These are phyloP conservation scores for Chironomus tentans DNA, from an alignment of 2,888 invertebrate genomes.

Conservation along the genomic window DNA sequence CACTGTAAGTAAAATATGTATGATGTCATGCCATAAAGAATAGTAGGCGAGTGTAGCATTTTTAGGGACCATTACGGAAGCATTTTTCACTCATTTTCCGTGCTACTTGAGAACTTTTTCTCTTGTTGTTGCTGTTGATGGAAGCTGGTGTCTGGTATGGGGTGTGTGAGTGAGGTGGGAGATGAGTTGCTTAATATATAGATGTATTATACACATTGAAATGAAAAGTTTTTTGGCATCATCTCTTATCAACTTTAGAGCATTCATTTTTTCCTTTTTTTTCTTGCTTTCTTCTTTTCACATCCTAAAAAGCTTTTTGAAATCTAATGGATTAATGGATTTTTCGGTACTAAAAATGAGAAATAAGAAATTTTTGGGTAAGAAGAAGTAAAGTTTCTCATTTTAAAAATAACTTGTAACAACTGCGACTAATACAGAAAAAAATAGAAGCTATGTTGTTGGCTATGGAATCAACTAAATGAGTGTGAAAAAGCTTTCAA, in stretches of 20 bases:
- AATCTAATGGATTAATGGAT: conserved; percentile 20
- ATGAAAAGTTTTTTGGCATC: conserved; percentile 5
- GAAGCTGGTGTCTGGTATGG: neutral
- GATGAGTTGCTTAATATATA: no score
- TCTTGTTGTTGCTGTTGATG: neutral
- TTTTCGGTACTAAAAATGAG: neutral
- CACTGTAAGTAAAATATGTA: neutral
- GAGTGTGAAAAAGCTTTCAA: neutral
- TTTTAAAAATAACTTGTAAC: neutral
- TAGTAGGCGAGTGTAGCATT: neutral
- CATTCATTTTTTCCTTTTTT: neutral
- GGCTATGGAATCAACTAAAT: neutral
- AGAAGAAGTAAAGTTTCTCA: neutral
- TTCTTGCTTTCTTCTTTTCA: neutral
- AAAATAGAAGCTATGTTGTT: neutral
- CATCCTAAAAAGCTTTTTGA: neutral
- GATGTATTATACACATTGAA: no score
- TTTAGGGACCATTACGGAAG: neutral
- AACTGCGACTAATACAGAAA: neutral
- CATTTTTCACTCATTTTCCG: neutral
- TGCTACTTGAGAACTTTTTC: neutral
- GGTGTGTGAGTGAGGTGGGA: neutral
- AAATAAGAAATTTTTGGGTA: neutral
- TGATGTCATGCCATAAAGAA: neutral
- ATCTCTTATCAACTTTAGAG: conserved; percentile 8